phyloP scores from a whole-genome alignment of 2,888 invertebrate genomes.

The Drosophila merina region DNA sequence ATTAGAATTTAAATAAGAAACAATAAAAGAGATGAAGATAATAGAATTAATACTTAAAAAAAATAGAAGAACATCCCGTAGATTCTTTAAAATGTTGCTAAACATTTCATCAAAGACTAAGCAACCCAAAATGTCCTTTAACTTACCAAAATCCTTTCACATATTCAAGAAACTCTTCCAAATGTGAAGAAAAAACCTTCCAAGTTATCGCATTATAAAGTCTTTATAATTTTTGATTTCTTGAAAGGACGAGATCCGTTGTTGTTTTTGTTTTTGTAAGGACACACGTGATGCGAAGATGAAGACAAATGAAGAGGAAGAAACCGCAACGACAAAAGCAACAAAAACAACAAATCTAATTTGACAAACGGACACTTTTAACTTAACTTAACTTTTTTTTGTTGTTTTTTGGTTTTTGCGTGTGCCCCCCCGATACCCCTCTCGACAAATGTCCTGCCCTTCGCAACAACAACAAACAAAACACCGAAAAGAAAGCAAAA shows the following conservation, averaged over 20 bases:
- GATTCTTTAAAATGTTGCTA: too few relatives aligned
- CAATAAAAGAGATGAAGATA: too few relatives aligned
- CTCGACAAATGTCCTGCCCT: slow-evolving; percentile 12
- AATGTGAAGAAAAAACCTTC: neutral
- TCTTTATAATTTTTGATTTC: neutral
- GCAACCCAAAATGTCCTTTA: too few relatives aligned
- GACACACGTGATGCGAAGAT: slow-evolving; percentile 1
- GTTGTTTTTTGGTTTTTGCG: slow-evolving; percentile 43
- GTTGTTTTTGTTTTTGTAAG: neutral
- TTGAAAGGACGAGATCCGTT: neutral
- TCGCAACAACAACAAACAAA: slow-evolving; percentile 35
- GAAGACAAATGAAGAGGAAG: neutral
- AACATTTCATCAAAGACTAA: too few relatives aligned
- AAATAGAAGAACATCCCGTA: too few relatives aligned
- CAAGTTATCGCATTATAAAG: neutral
- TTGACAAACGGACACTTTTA: slow-evolving; percentile 73
- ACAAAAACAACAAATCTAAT: slow-evolving; percentile 17
- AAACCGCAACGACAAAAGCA: slow-evolving; percentile 10
- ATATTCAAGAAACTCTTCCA: neutral
- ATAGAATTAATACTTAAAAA: too few relatives aligned
- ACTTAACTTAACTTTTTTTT: slow-evolving; percentile 39
- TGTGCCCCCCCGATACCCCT: slow-evolving; percentile 1
- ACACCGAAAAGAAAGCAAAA: slow-evolving; percentile 25
- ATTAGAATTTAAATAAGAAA: too few relatives aligned
- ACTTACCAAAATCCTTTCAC: too few relatives aligned